Conservation (phyloP, 2,797 vertebrate species). For the Apodemus agrarius region DNA sequence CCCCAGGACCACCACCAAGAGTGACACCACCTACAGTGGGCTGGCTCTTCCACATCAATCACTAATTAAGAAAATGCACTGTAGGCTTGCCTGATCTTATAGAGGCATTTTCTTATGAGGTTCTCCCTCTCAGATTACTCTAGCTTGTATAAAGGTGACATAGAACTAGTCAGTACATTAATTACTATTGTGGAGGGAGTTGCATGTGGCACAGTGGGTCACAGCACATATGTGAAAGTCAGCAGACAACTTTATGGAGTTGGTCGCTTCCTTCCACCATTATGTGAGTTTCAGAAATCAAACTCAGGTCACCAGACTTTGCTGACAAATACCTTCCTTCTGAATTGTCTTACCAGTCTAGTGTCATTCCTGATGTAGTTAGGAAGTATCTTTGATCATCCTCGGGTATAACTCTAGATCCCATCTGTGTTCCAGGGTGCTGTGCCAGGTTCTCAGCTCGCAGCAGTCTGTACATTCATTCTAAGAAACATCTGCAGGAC, state of each 20-base stretch:
- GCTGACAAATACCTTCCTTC: background rate
- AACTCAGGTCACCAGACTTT: background rate
- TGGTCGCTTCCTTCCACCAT: background rate
- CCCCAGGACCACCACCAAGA: background rate
- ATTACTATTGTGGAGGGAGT: background rate
- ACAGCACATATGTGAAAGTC: background rate
- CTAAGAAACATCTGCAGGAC: slow-evolving; percentile 97
- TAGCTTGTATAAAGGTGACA: background rate
- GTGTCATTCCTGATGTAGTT: background rate
- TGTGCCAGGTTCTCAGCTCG: slow-evolving; percentile 97
- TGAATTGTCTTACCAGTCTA: background rate
- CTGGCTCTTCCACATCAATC: background rate
- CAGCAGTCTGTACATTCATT: slow-evolving; percentile 98
- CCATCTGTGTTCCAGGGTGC: slow-evolving; percentile 90
- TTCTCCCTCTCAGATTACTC: background rate
- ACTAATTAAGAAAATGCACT: background rate
- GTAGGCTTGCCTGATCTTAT: background rate
- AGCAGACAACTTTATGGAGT: background rate
- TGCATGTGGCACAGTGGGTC: background rate
- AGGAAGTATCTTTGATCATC: background rate
- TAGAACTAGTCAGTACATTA: background rate
- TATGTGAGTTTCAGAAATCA: background rate
- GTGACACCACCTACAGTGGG: background rate
- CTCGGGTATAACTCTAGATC: background rate
- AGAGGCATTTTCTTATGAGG: background rate